These are phyloP conservation scores for Cichlasoma orientale DNA, from an alignment of 2,797 vertebrate species.

Conservation along the genomic window DNA sequence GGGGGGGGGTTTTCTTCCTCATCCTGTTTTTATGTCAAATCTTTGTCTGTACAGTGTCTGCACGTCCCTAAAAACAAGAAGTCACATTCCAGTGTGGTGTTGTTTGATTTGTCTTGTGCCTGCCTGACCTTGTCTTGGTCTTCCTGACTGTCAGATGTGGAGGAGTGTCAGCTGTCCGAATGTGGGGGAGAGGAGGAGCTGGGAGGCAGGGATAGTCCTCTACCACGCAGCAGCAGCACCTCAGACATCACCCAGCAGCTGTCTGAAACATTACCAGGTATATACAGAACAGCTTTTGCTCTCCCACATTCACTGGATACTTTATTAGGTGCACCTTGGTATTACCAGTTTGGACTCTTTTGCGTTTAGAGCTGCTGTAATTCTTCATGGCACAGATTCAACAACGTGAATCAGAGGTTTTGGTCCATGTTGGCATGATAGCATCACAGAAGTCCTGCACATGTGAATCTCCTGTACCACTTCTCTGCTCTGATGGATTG, in stretches of 20 bases:
- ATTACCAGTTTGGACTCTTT: too few relatives aligned
- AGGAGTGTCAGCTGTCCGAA: constrained; percentile 90
- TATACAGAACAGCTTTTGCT: neutral
- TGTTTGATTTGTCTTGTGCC: neutral
- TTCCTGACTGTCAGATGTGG: constrained; percentile 83
- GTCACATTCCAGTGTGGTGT: neutral
- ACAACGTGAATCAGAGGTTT: too few relatives aligned
- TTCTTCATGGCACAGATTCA: too few relatives aligned
- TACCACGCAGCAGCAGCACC: constrained; percentile 92
- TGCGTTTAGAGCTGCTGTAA: too few relatives aligned
- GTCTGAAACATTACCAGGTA: constrained; percentile 87
- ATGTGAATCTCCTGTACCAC: too few relatives aligned
- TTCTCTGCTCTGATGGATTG: too few relatives aligned
- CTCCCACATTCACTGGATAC: neutral
- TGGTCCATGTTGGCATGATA: too few relatives aligned
- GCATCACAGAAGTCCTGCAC: too few relatives aligned
- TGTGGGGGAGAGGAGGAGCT: constrained; percentile 78
- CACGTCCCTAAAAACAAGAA: constrained; percentile 2
- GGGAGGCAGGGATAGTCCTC: constrained; percentile 83
- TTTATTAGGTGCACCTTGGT: accelerated
- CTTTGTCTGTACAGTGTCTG: neutral
- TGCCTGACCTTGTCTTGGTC: constrained; percentile 1
- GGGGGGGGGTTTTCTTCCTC: neutral
- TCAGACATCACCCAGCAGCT: constrained; percentile 92
- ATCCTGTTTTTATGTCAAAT: constrained; percentile 1